Base-by-base conservation (phyloP, 2,888 invertebrate species). In the Mythimna lalbum region DNA sequence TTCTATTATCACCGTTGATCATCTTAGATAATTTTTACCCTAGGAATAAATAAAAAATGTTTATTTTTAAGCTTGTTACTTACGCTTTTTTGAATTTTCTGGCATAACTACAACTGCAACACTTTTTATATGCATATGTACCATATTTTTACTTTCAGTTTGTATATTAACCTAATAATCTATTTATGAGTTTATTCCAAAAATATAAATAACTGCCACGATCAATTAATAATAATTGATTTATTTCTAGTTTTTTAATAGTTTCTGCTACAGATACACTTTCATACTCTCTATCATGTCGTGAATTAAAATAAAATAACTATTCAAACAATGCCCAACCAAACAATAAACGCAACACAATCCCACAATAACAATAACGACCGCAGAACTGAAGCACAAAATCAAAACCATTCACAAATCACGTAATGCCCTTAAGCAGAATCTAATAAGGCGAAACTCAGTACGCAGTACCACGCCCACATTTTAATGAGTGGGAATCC, bases 381-480 rank as follows among this genome's bases (percentile, higher is more conserved):
- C 85, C 85, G 81, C 84, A 86, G 75, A 76, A 74, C 70, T 75
- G 81, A 83, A 71, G 82, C 79, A 75, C 72, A 83, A 43, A 82
- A 76, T 78, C 64, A 78, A 81, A 86, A 85, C 79, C 84, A 80
- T 83, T 86, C 84, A 82, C 83, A 78, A 66, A 84, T 86, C 82
- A 84, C 84, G 86, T 85, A 90, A 93, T 93, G 92, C 93, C 95
- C 95, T 92, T 90, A 93, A 95, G 95, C 94, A 88, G 90, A 90
- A 91, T 93, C 90, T 94, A 94, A 94, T 92, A 93, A 93, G 69
- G 89, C 82, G 83, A 82, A 80, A 80, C 83, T 81, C 84, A 74
- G 86, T 86, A 88, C 91, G 67, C 76, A 73, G 64, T 65, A 43
- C 76, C 76, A 90, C 91, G 88, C 92, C 93, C 90, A 86, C 77